Evolutionary conservation across 2,888 invertebrate species (phyloP).

Genomic region (Drosophila cracens): DNA sequence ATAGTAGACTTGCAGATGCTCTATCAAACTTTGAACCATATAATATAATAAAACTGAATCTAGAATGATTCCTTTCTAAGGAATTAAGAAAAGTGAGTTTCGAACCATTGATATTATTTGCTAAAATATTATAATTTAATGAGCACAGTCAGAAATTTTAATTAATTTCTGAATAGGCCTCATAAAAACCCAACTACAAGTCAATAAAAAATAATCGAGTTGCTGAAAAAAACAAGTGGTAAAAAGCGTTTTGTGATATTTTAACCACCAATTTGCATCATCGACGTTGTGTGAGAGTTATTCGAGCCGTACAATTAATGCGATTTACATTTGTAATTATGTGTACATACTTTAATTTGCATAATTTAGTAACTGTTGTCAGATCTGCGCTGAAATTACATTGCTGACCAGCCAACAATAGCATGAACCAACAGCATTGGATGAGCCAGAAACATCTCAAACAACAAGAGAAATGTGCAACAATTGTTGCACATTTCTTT

Average conservation of each 20-base stretch:
- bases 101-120: not conserved
- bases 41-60: not conserved
- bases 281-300: constrained; percentile 56
- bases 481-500: constrained; percentile 55
- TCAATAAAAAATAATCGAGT: constrained; percentile 29
- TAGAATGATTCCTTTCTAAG: not conserved
- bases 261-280: constrained; percentile 70
- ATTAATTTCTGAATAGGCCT: not conserved
- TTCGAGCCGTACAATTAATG: constrained; percentile 66
- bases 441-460: constrained; percentile 5
- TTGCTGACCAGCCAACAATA: not conserved
- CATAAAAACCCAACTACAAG: not conserved
- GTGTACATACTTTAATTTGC: constrained; percentile 79
- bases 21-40: not conserved
- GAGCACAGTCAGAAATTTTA: not conserved
- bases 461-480: constrained; percentile 11
- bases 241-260: constrained; percentile 54
- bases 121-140: not conserved
- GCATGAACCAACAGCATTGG: not conserved
- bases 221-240: constrained; percentile 15
- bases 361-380: constrained; percentile 70
- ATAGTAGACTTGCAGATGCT: constrained; percentile 16
- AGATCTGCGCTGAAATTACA: constrained; percentile 27
- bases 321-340: constrained; percentile 78
- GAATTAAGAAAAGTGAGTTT: not conserved